Evolutionary conservation across 2,797 vertebrate species (phyloP), one percentile per base, ranked within the genome.

Genomic region (Cirrhinus molitorella): DNA sequence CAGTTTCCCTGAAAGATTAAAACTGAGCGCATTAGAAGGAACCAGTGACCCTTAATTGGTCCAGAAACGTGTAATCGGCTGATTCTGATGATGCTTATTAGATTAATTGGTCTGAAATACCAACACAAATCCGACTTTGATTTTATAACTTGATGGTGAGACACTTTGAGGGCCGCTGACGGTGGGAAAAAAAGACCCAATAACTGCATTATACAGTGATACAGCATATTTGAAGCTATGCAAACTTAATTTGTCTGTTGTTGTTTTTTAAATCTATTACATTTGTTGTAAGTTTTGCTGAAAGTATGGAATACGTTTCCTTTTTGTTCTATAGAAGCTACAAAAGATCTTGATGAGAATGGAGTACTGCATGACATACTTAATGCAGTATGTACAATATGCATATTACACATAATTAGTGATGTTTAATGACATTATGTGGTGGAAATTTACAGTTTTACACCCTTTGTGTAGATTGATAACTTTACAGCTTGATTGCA

Each of bases 41-140:
- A 25, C 40, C 16, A 40, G 63, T 63, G 79, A 76, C 72, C 53
- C 34, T 21, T 61, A 59, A 76, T 70, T 74, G 13, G 28, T 73
- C 21, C 40, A 23, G 63, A 25, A 13, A n/a, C 3, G 68, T 34
- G 43, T 68, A 51, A 59, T 57, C 34, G 34, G 45, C 17, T 76
- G 71, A 40, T 59, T 37, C 4, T 43, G 10, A 67, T 67, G 4
- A 25, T 68, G 49, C 16, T 74, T 82, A 65, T 80, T 57, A 65
- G 68, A 73, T 72, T 28, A 66, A 79, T 47, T 74, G 53, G 11
- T 85, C 63, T 80, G 40, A 75, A 80, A 57, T 21, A 3, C 43
- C 43, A 25, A 80, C 57, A 85, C 76, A 80, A 21, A 80, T 59
- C 6, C 1, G 16, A 67, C 37, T 66, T 80, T 74, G 59, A 45